A percentile compares a stretch with the other conserved stretches of the same genome.
Conservation (phyloP, 1,140 invertebrate genomes). For the Steinernema feltiae region DNA sequence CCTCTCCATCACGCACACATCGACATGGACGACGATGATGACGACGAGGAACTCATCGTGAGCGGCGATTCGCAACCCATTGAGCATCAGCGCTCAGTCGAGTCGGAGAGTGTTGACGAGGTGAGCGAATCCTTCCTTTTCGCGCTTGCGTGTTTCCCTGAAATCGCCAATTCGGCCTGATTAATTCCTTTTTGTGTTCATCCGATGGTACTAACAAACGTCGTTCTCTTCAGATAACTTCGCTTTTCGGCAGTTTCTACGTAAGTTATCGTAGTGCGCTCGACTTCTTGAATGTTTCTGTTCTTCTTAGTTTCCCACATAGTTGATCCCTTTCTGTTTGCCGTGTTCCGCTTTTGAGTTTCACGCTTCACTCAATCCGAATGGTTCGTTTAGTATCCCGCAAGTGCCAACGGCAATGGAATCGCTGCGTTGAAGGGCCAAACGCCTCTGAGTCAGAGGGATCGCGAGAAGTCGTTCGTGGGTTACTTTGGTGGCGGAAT, state of each 20-base stretch:
- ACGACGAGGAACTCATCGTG: conserved; percentile 16
- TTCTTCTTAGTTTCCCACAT: conserved; percentile 28
- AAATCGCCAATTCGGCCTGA: neutral
- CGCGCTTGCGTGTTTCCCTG: neutral
- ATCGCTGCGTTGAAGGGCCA: conserved; percentile 39
- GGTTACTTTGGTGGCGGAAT: conserved; percentile 82
- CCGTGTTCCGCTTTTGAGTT: conserved; percentile 13
- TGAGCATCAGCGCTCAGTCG: conserved; percentile 36
- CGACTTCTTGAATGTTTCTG: conserved; percentile 19
- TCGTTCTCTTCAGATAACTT: conserved; percentile 42
- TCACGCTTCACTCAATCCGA: conserved; percentile 29
- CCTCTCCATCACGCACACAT: neutral
- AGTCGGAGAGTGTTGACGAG: conserved; percentile 47
- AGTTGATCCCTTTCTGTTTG: conserved; percentile 4
- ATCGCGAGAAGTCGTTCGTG: conserved; percentile 92
- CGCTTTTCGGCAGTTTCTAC: conserved; percentile 52
- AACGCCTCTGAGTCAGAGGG: conserved; percentile 69
- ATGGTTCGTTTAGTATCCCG: conserved; percentile 63
- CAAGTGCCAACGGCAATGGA: conserved; percentile 62
- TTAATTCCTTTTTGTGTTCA: neutral
- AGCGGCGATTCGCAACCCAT: conserved; percentile 12
- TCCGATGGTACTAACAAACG: neutral
- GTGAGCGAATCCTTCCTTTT: conserved; percentile 24
- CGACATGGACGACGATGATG: conserved; percentile 28
- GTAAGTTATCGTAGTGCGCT: conserved; percentile 39